Evolutionary conservation across 2,113 vertebrate genomes (phyloP).

Genomic region (Etheostoma cragini): DNA sequence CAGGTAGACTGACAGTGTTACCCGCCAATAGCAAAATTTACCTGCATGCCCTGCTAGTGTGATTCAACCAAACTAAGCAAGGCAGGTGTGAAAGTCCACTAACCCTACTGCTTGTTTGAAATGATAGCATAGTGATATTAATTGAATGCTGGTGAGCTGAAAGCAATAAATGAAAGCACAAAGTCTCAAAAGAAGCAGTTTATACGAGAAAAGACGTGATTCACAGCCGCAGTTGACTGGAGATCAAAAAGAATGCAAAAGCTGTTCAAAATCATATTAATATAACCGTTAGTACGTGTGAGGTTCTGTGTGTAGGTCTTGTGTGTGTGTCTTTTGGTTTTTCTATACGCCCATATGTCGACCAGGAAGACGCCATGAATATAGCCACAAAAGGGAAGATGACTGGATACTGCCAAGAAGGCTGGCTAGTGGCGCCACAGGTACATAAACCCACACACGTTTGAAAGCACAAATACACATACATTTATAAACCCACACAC

Average conservation of each 20-base stretch:
- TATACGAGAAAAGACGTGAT: constrained; percentile 11
- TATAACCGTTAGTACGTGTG: background rate
- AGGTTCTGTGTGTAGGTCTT: background rate
- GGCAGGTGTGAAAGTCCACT: too few species aligned
- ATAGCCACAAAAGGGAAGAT: constrained; percentile 42
- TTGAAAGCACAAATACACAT: background rate
- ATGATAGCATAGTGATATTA: background rate
- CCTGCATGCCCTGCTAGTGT: too few species aligned
- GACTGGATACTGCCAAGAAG: constrained; percentile 44
- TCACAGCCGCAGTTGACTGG: constrained; percentile 21
- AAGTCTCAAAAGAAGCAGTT: constrained; percentile 22
- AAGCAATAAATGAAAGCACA: constrained; percentile 7
- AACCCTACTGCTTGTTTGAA: background rate
- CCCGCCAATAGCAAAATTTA: too few species aligned
- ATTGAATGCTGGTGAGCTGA: background rate
- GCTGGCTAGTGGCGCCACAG: constrained; percentile 49
- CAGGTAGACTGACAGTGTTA: too few species aligned
- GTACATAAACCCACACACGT: constrained; percentile 21
- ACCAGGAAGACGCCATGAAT: constrained; percentile 40
- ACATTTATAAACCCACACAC: background rate
- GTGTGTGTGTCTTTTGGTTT: background rate
- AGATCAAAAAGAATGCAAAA: constrained; percentile 42
- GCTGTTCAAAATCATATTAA: constrained; percentile 39
- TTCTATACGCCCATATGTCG: background rate
- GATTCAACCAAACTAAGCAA: too few species aligned